These are phyloP conservation scores for Rutilus rutilus DNA, from an alignment of 2,113 vertebrate genomes.

Conservation along the genomic window DNA sequence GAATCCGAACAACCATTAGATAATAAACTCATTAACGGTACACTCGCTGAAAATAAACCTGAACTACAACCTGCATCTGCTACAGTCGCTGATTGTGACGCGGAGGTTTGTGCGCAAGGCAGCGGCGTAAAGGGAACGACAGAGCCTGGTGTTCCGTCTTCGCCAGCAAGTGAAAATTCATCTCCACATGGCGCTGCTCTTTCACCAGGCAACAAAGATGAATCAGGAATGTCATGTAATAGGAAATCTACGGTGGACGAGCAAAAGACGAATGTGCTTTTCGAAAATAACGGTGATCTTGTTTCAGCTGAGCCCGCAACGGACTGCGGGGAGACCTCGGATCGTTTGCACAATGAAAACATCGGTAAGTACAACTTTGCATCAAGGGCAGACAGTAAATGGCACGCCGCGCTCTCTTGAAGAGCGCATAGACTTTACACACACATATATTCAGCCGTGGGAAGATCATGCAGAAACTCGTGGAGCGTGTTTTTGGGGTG, in stretches of 20 bases:
- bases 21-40: conserved; percentile 56
- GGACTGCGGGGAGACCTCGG: conserved; percentile 17
- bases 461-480: background rate
- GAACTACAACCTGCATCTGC: background rate
- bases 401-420: background rate
- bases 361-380: conserved; percentile 60
- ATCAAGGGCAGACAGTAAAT: background rate
- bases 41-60: conserved; percentile 42
- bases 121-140: background rate
- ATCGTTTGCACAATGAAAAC: conserved; percentile 46
- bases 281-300: conserved; percentile 45
- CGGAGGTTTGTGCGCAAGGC: background rate
- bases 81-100: background rate
- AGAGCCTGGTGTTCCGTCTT: conserved; percentile 9
- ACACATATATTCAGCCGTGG: background rate
- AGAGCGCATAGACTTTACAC: background rate
- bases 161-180: conserved; percentile 10
- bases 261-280: conserved; percentile 38
- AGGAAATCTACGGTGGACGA: background rate
- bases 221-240: background rate
- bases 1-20: conserved; percentile 64
- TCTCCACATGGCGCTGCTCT: conserved; percentile 26
- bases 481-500: background rate
- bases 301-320: conserved; percentile 68
- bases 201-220: conserved; percentile 14